Percentiles rank a stretch among this genome's conserved stretches.
phyloP scores from a whole-genome alignment of 2,113 vertebrate species.

The Gobio gobio region DNA sequence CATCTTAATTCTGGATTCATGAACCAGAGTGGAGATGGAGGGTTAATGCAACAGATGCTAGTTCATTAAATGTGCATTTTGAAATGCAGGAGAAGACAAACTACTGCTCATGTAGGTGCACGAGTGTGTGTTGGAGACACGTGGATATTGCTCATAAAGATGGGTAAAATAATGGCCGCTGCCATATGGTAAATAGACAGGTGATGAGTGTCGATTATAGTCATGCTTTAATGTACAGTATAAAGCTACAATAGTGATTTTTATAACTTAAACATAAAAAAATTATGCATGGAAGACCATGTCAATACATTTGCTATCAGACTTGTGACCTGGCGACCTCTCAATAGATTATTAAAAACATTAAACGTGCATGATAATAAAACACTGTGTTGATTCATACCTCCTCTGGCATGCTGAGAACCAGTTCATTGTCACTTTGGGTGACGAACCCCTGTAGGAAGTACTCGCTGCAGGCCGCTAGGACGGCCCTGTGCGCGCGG shows the following conservation, averaged over 20 bases:
- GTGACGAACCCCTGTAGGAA: constrained; percentile 95
- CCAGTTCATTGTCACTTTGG: constrained; percentile 92
- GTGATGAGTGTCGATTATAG: constrained; percentile 85
- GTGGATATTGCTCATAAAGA: constrained; percentile 9
- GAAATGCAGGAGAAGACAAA: background rate
- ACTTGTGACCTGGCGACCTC: background rate
- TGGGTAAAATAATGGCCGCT: background rate
- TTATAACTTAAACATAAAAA: background rate
- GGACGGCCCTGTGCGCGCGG: constrained; percentile 95
- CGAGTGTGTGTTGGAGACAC: constrained; percentile 29
- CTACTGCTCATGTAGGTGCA: background rate
- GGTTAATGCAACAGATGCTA: constrained; percentile 16
- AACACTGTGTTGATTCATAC: constrained; percentile 73
- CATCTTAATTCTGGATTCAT: constrained; percentile 2
- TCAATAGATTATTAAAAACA: background rate
- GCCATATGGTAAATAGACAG: constrained; percentile 72
- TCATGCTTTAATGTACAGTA: constrained; percentile 63
- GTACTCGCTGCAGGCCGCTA: constrained; percentile 98
- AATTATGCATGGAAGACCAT: background rate
- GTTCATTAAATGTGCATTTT: constrained; percentile 30
- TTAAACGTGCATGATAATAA: background rate
- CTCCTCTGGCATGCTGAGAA: constrained; percentile 96
- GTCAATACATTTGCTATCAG: background rate
- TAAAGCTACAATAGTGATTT: background rate
- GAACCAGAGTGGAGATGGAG: background rate